Evolutionary conservation across 1,140 invertebrate species (phyloP).

Genomic region (Bombus impatiens): DNA sequence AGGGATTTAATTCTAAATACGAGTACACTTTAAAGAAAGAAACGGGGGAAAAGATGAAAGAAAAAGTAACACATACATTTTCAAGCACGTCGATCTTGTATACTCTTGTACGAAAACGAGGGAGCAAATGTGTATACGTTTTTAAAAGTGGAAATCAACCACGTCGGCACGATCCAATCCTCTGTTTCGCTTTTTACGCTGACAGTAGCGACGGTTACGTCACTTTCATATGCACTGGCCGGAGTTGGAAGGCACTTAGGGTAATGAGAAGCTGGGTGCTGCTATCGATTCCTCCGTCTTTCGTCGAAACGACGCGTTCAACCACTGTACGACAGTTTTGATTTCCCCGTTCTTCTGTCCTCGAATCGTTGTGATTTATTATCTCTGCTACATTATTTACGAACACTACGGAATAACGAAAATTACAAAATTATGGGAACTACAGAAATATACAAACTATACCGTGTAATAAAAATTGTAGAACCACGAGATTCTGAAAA

Average conservation of each 20-base stretch:
- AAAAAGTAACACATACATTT: too few relatives aligned
- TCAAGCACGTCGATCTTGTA: not conserved
- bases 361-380: not conserved
- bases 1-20: not conserved
- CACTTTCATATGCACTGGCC: conserved; percentile 63
- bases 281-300: conserved; percentile 64
- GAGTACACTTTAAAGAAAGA: not conserved
- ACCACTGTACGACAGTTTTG: not conserved
- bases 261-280: conserved; percentile 69
- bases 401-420: not conserved
- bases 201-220: conserved; percentile 38
- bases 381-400: too few relatives aligned
- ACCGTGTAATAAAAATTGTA: not conserved
- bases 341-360: not conserved
- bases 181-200: conserved; percentile 13
- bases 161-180: not conserved
- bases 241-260: conserved; percentile 70
- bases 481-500: not conserved
- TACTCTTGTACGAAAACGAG: not conserved
- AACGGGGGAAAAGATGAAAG: not conserved
- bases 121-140: not conserved
- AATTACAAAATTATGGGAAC: not conserved
- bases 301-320: conserved; percentile 16
- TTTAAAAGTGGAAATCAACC: conserved; percentile 2
- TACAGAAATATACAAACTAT: not conserved